Percentiles rank a stretch among this genome's conserved stretches.
Evolutionary conservation across 2,113 vertebrate genomes (phyloP).

Genomic region (Prolemur simus): DNA sequence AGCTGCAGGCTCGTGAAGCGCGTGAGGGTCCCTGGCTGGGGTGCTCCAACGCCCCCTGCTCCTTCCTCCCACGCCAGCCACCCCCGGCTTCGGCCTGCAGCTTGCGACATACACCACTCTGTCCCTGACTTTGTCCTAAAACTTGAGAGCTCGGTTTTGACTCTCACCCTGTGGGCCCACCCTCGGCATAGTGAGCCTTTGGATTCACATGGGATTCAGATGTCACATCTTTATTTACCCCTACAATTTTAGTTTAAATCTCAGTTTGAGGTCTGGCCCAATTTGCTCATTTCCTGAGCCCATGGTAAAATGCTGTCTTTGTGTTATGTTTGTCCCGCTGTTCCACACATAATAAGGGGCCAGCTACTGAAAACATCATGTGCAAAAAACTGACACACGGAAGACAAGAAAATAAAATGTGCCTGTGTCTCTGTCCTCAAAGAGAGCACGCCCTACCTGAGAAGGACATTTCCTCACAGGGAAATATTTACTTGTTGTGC

Average conservation of each 20-base stretch:
- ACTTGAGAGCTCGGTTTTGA: not conserved
- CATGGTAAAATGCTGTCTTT: not conserved
- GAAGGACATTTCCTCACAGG: no score
- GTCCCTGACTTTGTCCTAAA: not conserved
- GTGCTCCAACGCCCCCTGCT: no score
- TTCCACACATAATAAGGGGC: not conserved
- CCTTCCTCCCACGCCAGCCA: fast-evolving
- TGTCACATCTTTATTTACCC: no score
- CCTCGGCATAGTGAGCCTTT: not conserved
- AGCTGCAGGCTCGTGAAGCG: not conserved
- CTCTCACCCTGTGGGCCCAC: fast-evolving
- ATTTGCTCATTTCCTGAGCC: not conserved
- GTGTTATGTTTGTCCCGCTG: not conserved
- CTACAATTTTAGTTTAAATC: not conserved
- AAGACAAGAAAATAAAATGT: fast-evolving
- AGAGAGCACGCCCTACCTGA: not conserved
- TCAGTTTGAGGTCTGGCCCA: not conserved
- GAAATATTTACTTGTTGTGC: not conserved
- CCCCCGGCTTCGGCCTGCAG: not conserved
- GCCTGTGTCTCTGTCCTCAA: not conserved
- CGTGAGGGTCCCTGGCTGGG: no score
- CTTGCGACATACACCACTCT: not conserved
- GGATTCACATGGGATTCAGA: not conserved
- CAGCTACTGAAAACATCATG: fast-evolving
- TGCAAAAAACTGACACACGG: not conserved